Evolutionary conservation across 2,113 vertebrate genomes (phyloP), one percentile per base, ranked within the genome.

Genomic region (Dicentrarchus labrax): DNA sequence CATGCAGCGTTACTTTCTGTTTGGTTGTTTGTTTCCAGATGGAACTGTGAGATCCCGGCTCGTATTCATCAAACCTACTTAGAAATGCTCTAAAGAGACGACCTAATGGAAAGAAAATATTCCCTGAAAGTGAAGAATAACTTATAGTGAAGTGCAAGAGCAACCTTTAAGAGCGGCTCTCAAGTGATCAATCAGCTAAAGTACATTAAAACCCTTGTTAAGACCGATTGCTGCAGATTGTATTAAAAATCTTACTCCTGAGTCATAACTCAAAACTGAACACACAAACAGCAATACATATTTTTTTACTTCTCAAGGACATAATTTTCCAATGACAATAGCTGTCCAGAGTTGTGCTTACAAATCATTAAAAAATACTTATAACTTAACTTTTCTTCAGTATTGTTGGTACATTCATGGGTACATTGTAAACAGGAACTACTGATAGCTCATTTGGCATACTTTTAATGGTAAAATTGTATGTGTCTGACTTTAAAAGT

Each of bases 21-120:
- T 51, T 50, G 72, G 8, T 21, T 47, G 59, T 51, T 86, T 72
- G 62, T 72, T 75, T 59, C 0, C 22, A 36, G 17, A 72, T 8
- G 5, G 12, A 77, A 5, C 41, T 64, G 36, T 15, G 59, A 53
- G 62, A 80, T 48, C 48, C 19, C 17, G 47, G 51, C 11, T 45
- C 17, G 0, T 4, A 24, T 39, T 73, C 39, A 66, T 39, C 2
- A 74, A 45, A 68, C 70, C 11, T 17, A 53, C 17, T 68, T 61
- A 38, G 11, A 74, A 81, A 38, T 12, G 4, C 59, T 38, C 4
- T 62, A 39, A 62, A 9, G 36, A 21, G 36, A 19, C 12, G 4
- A 7, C 17, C n/a, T 11, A 7, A 12, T 19, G 19, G 7, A 19
- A 75, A 51, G n/a, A 57, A 43, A 38, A 5, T 13, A 0, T 56